A percentile compares a stretch with the other conserved stretches of the same genome.
phyloP scores from a whole-genome alignment of 2,113 vertebrate genomes.

The Acanthochromis polyacanthus region DNA sequence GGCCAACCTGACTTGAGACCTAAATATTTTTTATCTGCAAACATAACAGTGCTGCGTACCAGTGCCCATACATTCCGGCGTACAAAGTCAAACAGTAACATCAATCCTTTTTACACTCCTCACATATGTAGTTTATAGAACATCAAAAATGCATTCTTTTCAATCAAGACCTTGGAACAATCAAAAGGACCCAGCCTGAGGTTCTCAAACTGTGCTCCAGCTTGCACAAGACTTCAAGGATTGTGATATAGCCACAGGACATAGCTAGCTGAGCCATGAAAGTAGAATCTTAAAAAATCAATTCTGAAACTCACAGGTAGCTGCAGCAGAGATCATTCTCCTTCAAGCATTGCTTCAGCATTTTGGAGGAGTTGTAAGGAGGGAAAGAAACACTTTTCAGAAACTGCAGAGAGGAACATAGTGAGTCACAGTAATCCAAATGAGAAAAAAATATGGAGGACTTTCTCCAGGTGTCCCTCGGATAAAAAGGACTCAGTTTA shows the following conservation, averaged over 20 bases:
- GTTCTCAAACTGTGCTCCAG: constrained; percentile 52
- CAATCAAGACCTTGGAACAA: constrained; percentile 55
- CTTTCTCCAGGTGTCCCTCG: constrained; percentile 62
- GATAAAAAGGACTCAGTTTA: constrained; percentile 56
- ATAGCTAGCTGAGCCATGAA: constrained; percentile 76
- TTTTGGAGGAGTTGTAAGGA: constrained; percentile 64
- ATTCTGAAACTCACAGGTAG: constrained; percentile 76
- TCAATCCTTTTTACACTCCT: constrained; percentile 12
- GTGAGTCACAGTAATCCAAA: constrained; percentile 67
- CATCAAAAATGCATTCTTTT: constrained; percentile 53
- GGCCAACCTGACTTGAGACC: background rate
- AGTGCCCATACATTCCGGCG: too few species aligned
- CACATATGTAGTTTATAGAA: constrained; percentile 36
- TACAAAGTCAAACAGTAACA: background rate
- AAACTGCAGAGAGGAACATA: constrained; percentile 62
- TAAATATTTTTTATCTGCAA: background rate
- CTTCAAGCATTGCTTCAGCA: constrained; percentile 69
- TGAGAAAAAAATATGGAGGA: constrained; percentile 37
- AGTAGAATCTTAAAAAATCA: constrained; percentile 78
- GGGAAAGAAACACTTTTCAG: constrained; percentile 62
- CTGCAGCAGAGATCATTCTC: constrained; percentile 71
- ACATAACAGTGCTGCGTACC: background rate
- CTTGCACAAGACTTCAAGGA: constrained; percentile 69
- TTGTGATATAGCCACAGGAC: constrained; percentile 70
- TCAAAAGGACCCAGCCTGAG: constrained; percentile 38